Conservation (phyloP, 1,140 invertebrate genomes). For the Lanistes nyassanus region DNA sequence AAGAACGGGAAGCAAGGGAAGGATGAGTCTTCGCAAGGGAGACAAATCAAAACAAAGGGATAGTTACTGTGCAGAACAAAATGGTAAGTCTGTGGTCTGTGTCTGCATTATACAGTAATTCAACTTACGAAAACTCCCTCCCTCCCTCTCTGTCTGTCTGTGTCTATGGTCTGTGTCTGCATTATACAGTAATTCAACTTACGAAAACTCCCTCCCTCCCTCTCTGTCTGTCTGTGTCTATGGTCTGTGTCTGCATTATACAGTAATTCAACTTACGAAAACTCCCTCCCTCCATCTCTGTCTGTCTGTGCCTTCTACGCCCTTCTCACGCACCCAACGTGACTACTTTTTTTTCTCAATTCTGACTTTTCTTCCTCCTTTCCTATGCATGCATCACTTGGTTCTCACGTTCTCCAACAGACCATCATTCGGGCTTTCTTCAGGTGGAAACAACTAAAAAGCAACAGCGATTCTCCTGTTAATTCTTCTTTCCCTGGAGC, state of each 20-base stretch:
- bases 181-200: background rate
- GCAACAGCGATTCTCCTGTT: no score
- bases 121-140: background rate
- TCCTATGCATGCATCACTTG: background rate
- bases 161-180: background rate
- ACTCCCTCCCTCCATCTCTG: background rate
- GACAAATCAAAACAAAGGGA: conserved; percentile 19
- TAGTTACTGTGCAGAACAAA: conserved; percentile 13
- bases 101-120: background rate
- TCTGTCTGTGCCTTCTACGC: background rate
- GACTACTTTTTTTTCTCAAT: background rate
- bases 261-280: background rate
- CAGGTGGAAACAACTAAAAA: no score
- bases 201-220: background rate
- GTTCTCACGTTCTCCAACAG: background rate
- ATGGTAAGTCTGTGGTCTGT: conserved; percentile 13
- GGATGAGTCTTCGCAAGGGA: conserved; percentile 20
- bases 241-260: background rate
- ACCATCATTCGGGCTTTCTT: background rate
- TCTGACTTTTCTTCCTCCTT: background rate
- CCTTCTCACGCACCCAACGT: background rate
- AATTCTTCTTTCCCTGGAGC: no score
- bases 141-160: background rate
- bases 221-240: background rate
- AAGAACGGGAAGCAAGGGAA: conserved; percentile 16